Evolutionary conservation across 1,140 invertebrate genomes (phyloP).

Genomic region (Eubasilissa regina): DNA sequence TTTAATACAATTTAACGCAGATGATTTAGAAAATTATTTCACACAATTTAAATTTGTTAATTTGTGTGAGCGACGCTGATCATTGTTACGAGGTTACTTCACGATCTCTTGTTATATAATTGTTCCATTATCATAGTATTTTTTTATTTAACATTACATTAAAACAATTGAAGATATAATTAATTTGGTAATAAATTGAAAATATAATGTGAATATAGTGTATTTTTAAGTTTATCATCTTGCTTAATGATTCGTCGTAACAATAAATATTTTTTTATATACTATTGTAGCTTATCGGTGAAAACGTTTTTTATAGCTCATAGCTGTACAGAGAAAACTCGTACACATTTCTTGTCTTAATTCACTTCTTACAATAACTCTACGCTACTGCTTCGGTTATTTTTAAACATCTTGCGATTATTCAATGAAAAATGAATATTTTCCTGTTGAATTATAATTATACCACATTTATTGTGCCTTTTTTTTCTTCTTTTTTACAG

Average conservation of each 20-base stretch:
- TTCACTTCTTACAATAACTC: too few relatives aligned
- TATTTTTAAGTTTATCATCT: too few relatives aligned
- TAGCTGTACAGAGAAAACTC: neutral
- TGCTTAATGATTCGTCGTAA: too few relatives aligned
- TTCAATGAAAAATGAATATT: too few relatives aligned
- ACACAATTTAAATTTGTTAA: slow-evolving; percentile 28
- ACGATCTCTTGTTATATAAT: slow-evolving; percentile 45
- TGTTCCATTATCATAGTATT: slow-evolving; percentile 43
- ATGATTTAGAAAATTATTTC: slow-evolving; percentile 17
- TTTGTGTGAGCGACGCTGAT: slow-evolving; percentile 1
- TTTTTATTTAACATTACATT: slow-evolving; percentile 23
- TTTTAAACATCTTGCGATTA: too few relatives aligned
- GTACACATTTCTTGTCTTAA: neutral
- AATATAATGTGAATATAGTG: neutral
- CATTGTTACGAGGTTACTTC: slow-evolving; percentile 33
- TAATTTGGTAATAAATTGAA: neutral
- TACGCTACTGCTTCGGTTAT: too few relatives aligned
- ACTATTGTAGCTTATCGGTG: neutral
- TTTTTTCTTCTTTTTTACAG: too few relatives aligned
- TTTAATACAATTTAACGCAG: slow-evolving; percentile 15
- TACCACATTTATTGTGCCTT: too few relatives aligned
- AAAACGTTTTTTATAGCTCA: neutral
- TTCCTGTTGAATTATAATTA: too few relatives aligned
- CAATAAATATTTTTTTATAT: neutral
- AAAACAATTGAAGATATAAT: neutral